Evolutionary conservation across 2,797 vertebrate genomes (phyloP), one percentile per base, ranked within the genome.

Genomic region (Hephaestus fuliginosus): DNA sequence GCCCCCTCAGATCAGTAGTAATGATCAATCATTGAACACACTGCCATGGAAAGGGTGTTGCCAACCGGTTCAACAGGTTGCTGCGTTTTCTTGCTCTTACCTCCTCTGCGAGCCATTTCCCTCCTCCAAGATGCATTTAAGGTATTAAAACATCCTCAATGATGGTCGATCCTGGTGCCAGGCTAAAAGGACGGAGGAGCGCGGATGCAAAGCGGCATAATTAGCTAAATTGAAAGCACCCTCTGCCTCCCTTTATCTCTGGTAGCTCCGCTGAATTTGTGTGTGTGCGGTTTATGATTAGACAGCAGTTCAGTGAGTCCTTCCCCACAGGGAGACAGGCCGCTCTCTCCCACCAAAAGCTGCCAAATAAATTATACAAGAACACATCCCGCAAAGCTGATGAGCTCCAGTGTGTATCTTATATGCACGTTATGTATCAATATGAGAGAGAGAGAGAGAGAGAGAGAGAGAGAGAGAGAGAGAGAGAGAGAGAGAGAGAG

Each of bases 281-380:
- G 43, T 33, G 22, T 55, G 74, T 70, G 68, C 14, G 46, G 60
- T 84, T 66, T 76, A 57, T 69, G 73, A 74, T 86, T 74, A 85
- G 73, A 78, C 14, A 55, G 76, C 75, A 82, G 68, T 33, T 80
- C 72, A 63, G 72, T 48, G 43, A 48, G 43, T 74, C 36, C 30
- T 33, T 83, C 67, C 69, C 82, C 36, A 69, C 73, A 64, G 72
- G 36, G 74, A 64, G 70, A 82, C 68, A 84, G 64, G 33, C 77
- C 12, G n/a, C 61, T 74, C 49, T 49, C 41, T 63, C 18, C 30
- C 17, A 57, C 18, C 41, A 65, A 89, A 75, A 77, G 28, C 9
- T 6, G 53, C 48, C 65, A 81, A 43, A 77, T 61, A 60, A 85
- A 84, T 81, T 60, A 51, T 39, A 81, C 46, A 77, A 70, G 58